Conservation (phyloP, 2,888 invertebrate species). For the Subacronicta megacephala region DNA sequence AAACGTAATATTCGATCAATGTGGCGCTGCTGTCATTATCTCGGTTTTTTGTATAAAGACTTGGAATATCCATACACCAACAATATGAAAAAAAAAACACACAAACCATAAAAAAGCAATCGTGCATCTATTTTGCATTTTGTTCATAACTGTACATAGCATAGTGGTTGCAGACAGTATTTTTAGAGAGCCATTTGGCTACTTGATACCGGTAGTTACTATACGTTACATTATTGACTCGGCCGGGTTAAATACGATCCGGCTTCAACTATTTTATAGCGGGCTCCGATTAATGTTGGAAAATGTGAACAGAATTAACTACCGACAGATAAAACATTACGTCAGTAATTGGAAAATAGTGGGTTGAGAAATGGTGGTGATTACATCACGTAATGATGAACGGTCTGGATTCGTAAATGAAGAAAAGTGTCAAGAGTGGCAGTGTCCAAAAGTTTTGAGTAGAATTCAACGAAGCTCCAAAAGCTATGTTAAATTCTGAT, state of each 20-base stretch:
- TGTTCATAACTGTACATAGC: constrained; percentile 42
- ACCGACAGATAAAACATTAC: constrained; percentile 28
- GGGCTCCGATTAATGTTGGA: constrained; percentile 29
- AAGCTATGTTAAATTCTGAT: too few species aligned
- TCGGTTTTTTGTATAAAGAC: too few species aligned
- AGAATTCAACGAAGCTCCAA: constrained; percentile 2
- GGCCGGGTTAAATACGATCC: constrained; percentile 54
- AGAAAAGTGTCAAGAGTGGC: constrained; percentile 2
- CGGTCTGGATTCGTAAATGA: constrained; percentile 2
- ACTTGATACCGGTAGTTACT: constrained; percentile 68
- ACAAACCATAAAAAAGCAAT: not conserved
- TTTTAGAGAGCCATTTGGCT: constrained; percentile 71
- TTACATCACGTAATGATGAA: constrained; percentile 7
- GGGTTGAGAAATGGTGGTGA: constrained; percentile 5
- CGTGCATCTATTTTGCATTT: constrained; percentile 10
- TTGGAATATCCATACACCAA: too few species aligned
- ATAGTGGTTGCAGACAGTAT: constrained; percentile 64
- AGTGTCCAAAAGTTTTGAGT: constrained; percentile 8
- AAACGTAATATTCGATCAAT: too few species aligned
- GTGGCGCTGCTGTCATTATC: too few species aligned
- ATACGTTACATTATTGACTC: constrained; percentile 64
- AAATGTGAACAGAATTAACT: constrained; percentile 24
- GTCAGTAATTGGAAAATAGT: constrained; percentile 31
- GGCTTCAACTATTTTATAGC: constrained; percentile 38
- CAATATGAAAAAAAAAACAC: not conserved